Evolutionary conservation across 2,113 vertebrate species (phyloP).

Genomic region (Neotragus pygmaeus): DNA sequence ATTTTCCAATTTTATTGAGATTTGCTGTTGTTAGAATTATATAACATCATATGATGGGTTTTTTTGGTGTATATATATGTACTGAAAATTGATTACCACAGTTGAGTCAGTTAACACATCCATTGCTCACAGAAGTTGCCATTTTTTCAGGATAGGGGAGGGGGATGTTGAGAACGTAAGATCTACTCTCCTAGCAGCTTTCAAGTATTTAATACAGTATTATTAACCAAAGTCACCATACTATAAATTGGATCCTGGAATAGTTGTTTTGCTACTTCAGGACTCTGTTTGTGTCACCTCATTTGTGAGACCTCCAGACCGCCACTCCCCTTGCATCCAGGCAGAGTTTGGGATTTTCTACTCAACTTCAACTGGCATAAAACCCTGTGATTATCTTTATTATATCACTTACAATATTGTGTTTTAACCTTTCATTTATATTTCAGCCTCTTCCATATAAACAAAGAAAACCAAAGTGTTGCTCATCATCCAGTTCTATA

Average conservation of each 20-base stretch:
- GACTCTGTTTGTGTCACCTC: background rate
- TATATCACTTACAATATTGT: background rate
- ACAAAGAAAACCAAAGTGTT: background rate
- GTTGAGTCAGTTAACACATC: background rate
- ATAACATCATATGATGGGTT: background rate
- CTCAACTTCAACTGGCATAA: background rate
- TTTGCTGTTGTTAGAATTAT: background rate
- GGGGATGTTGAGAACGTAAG: background rate
- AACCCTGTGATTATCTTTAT: background rate
- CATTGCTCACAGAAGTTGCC: background rate
- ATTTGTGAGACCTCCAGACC: background rate
- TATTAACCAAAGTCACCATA: background rate
- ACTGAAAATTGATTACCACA: background rate
- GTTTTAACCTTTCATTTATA: constrained; percentile 2
- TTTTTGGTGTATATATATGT: background rate
- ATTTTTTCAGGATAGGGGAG: background rate
- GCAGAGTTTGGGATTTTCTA: background rate
- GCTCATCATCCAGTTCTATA: background rate
- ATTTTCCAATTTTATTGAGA: background rate
- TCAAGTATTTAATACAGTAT: background rate
- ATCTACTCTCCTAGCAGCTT: background rate
- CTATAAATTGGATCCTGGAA: background rate
- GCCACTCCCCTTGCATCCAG: background rate
- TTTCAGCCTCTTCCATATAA: background rate
- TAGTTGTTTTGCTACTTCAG: background rate